Evolutionary conservation across 2,888 invertebrate genomes (phyloP).

Genomic region (Hydrotaea diabolus): DNA sequence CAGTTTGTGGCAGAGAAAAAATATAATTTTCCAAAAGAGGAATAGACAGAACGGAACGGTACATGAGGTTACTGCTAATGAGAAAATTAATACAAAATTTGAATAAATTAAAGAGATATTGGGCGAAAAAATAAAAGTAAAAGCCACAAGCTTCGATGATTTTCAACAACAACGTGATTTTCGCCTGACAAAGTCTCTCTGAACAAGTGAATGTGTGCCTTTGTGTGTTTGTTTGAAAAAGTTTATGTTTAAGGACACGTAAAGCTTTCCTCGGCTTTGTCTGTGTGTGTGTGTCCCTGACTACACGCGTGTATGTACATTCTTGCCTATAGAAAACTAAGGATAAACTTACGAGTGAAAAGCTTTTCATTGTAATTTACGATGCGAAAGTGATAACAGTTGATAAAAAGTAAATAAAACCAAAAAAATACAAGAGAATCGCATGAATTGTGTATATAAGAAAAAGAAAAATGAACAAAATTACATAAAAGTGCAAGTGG

Average conservation of each 20-base stretch:
- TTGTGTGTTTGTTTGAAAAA: not conserved
- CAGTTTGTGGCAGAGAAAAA: no score
- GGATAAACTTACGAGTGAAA: conserved; percentile 40
- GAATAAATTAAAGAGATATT: not conserved
- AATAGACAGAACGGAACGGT: not conserved
- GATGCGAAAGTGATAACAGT: conserved; percentile 49
- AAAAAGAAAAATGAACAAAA: conserved; percentile 9
- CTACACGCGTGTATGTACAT: no score
- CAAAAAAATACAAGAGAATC: not conserved
- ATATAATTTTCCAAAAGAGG: no score
- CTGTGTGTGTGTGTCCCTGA: not conserved
- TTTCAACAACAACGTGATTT: not conserved
- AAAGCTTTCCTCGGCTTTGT: conserved; percentile 3
- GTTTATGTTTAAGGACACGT: conserved; percentile 35
- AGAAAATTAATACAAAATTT: not conserved
- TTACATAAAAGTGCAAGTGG: conserved; percentile 13
- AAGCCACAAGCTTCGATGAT: not conserved
- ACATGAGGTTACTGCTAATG: not conserved
- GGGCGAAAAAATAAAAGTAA: not conserved
- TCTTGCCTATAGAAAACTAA: conserved; percentile 39
- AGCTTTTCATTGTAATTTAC: conserved; percentile 42
- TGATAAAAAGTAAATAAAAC: not conserved
- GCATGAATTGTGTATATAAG: conserved; percentile 41
- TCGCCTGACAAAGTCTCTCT: not conserved
- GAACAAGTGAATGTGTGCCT: not conserved